Percentiles rank a stretch among this genome's conserved stretches.
These are phyloP conservation scores for Meloe dianella DNA, from an alignment of 2,888 invertebrate species.

Conservation along the genomic window DNA sequence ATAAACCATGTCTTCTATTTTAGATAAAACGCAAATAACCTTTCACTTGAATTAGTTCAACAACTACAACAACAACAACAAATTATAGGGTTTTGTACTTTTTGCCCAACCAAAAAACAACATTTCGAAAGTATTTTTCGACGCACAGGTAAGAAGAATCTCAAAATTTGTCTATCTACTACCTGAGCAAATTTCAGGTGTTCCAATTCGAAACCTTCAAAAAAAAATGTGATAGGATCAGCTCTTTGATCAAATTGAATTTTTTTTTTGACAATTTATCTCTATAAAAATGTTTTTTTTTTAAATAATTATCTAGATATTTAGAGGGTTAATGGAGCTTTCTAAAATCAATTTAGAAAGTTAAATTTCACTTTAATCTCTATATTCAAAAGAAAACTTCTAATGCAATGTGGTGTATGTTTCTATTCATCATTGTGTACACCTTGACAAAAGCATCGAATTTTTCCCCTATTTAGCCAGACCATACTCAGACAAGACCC, in stretches of 20 bases:
- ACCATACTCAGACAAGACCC: conserved; percentile 46
- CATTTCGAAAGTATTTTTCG: background rate
- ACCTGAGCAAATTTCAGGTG: conserved; percentile 5
- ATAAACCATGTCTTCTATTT: background rate
- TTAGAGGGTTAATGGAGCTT: background rate
- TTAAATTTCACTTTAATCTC: background rate
- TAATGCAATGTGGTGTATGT: too few relatives aligned
- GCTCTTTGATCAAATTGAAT: too few relatives aligned
- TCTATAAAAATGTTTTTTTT: too few relatives aligned
- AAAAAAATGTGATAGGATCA: too few relatives aligned
- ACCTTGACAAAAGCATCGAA: conserved; percentile 30
- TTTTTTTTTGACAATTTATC: too few relatives aligned
- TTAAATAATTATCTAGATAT: too few relatives aligned
- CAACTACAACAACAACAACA: too few relatives aligned
- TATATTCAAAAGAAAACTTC: background rate
- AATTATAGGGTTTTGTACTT: too few relatives aligned
- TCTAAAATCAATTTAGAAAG: background rate
- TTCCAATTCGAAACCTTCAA: too few relatives aligned
- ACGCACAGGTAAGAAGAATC: background rate
- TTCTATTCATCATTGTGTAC: too few relatives aligned
- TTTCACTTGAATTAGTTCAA: background rate
- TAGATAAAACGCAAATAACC: background rate
- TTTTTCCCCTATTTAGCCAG: conserved; percentile 36
- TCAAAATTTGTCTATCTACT: background rate
- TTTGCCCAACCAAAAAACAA: too few relatives aligned